phyloP scores from a whole-genome alignment of 2,113 vertebrate genomes.

The Alectura lathami region DNA sequence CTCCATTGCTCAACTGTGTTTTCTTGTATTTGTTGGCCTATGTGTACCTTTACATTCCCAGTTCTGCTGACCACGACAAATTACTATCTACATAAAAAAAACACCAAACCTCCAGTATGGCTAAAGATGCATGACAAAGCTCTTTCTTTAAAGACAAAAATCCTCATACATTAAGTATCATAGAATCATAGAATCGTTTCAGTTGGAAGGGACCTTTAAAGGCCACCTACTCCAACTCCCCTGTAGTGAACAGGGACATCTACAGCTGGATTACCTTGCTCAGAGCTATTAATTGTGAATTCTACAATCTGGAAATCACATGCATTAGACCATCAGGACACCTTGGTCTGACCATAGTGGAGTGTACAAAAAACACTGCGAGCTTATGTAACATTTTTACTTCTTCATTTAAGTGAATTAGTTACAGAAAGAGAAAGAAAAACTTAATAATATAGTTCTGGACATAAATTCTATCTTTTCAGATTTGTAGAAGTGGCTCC shows the following conservation, averaged over 20 bases:
- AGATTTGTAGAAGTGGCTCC: neutral
- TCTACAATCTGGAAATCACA: neutral
- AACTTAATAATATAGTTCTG: neutral
- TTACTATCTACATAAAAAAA: neutral
- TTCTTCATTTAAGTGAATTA: neutral
- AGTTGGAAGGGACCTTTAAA: too few species aligned
- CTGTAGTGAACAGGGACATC: too few species aligned
- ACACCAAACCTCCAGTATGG: neutral
- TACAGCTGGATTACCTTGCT: too few species aligned
- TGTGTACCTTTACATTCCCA: neutral
- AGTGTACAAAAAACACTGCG: neutral
- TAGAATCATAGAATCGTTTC: too few species aligned
- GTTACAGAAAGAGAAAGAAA: neutral
- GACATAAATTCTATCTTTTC: neutral
- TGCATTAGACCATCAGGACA: neutral
- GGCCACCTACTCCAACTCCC: too few species aligned
- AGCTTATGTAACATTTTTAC: neutral
- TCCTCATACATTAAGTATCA: neutral
- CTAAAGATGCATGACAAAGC: neutral
- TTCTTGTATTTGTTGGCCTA: neutral
- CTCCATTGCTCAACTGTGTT: neutral
- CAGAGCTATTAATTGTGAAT: too few species aligned
- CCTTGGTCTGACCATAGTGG: neutral
- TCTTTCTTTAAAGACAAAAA: neutral
- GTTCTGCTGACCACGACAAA: neutral